Conservation (phyloP, 2,113 vertebrate species). For the Trematocara unimaculatum region DNA sequence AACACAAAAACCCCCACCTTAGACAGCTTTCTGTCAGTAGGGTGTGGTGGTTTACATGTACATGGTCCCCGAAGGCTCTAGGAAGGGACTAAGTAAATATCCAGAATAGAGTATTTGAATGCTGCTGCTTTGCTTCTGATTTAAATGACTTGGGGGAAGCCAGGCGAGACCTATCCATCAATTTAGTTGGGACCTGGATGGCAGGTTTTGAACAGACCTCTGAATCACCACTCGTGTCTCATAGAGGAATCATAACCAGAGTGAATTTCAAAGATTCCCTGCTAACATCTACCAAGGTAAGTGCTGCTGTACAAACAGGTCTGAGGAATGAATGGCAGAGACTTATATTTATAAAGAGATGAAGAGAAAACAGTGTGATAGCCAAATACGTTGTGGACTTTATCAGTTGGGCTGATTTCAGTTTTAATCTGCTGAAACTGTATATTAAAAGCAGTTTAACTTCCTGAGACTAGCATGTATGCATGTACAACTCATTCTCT, state of each 20-base stretch:
- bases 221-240: not conserved
- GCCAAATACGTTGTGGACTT: not conserved
- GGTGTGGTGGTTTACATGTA: not conserved
- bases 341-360: fast-evolving
- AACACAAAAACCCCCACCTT: not conserved
- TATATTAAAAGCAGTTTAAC: not conserved
- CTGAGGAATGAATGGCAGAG: fast-evolving
- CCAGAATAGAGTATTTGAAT: not conserved
- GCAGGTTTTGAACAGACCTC: not conserved
- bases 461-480: no score
- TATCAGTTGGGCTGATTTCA: not conserved
- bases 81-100: not conserved
- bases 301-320: not conserved
- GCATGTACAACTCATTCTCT: no score
- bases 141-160: not conserved
- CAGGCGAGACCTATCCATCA: fast-evolving
- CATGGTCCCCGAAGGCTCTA: not conserved
- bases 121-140: not conserved
- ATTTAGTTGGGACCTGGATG: fast-evolving
- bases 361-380: not conserved
- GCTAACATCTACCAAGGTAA: not conserved
- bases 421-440: not conserved
- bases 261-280: not conserved
- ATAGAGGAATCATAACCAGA: not conserved
- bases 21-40: not conserved